Conservation (phyloP, 2,888 invertebrate species). For the Agrochola lota region DNA sequence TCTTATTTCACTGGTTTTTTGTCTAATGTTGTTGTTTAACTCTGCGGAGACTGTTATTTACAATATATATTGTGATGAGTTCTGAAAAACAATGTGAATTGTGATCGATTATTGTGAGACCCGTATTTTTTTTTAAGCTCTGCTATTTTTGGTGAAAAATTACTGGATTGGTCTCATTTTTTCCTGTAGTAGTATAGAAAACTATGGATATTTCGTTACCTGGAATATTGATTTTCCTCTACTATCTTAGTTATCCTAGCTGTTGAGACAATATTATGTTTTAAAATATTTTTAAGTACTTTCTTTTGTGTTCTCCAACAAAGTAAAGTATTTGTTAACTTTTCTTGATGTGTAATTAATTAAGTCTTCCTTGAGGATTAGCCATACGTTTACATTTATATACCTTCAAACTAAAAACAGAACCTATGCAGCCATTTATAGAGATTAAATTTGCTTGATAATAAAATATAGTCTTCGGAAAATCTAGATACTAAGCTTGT, state of each 20-base stretch:
- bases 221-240: neutral
- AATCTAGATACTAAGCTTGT: slow-evolving; percentile 40
- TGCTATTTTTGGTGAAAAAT: neutral
- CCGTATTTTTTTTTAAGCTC: neutral
- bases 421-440: neutral
- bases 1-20: slow-evolving; percentile 15
- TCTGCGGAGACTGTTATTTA: neutral
- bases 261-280: neutral
- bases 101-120: neutral
- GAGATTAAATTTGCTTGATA: slow-evolving; percentile 32
- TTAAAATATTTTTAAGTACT: neutral
- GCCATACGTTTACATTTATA: neutral
- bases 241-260: neutral
- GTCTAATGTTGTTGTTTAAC: slow-evolving; percentile 4
- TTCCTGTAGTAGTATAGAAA: neutral
- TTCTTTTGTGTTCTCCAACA: neutral
- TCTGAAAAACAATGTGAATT: neutral
- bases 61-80: neutral
- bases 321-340: neutral
- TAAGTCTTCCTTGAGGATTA: slow-evolving; percentile 26
- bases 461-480: slow-evolving; percentile 24
- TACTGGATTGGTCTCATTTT: neutral
- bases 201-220: neutral
- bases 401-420: neutral
- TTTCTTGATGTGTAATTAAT: slow-evolving; percentile 46